phyloP scores from a whole-genome alignment of 2,113 vertebrate species.

The Haemorhous mexicanus region DNA sequence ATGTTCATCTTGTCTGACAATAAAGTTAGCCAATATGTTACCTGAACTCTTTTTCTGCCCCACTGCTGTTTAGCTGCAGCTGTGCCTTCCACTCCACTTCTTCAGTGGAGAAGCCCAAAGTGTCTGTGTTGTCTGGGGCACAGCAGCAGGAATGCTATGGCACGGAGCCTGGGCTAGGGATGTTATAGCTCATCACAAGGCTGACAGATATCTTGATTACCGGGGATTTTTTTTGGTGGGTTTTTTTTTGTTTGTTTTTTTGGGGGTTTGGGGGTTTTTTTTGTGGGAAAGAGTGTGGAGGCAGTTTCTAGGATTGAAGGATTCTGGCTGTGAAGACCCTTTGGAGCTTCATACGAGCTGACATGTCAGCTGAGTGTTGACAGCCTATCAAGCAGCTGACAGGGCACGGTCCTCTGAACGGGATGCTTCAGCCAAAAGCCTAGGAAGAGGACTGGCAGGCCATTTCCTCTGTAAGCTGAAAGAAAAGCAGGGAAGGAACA shows the following conservation, averaged over 20 bases:
- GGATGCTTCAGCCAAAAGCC: conserved; percentile 38
- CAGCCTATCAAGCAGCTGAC: conserved; percentile 46
- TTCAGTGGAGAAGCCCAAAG: background rate
- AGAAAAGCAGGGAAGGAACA: conserved; percentile 1
- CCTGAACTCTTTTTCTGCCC: background rate
- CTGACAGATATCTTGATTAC: conserved; percentile 5
- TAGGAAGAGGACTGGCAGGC: conserved; percentile 33
- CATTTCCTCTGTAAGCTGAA: conserved; percentile 13
- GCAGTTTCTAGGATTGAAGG: conserved; percentile 26
- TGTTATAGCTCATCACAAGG: background rate
- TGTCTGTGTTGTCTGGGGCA: background rate
- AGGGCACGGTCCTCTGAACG: background rate
- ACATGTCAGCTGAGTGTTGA: conserved; percentile 47
- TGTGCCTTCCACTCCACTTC: background rate
- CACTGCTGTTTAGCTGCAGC: background rate
- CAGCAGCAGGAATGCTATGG: background rate
- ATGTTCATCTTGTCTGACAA: background rate
- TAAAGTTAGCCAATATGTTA: background rate
- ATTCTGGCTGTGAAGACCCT: conserved; percentile 52
- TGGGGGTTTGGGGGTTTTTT: background rate
- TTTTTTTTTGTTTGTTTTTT: background rate
- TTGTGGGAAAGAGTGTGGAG: background rate
- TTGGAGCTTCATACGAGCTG: background rate
- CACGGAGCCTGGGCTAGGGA: conserved; percentile 14
- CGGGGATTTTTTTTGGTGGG: background rate